phyloP scores from a whole-genome alignment of 2,797 vertebrate species.

The Eleutherodactylus coqui region DNA sequence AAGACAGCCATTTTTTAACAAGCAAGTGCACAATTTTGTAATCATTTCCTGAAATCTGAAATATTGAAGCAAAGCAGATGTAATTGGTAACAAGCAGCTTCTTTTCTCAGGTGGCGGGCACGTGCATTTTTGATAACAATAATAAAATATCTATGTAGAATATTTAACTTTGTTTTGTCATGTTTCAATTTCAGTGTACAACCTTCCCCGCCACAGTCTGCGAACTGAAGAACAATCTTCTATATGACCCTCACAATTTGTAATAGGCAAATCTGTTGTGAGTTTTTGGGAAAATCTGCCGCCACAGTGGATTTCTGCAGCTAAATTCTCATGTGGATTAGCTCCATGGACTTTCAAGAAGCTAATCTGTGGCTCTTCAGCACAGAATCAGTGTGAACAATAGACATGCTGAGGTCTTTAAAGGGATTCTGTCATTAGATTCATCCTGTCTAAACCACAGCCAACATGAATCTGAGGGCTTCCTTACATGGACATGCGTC shows the following conservation, averaged over 20 bases:
- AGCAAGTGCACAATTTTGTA: conserved; percentile 86
- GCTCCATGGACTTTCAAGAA: neutral
- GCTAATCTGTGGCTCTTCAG: too few relatives aligned
- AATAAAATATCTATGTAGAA: neutral
- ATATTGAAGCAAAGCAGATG: conserved; percentile 27
- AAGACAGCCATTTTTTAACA: conserved; percentile 72
- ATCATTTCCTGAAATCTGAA: conserved; percentile 54
- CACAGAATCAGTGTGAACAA: neutral
- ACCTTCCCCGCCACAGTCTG: neutral
- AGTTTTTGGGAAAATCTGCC: neutral
- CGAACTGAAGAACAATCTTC: neutral
- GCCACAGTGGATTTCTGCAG: neutral
- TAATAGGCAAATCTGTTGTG: neutral
- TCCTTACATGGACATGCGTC: too few relatives aligned
- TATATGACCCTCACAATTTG: neutral
- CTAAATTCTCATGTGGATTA: neutral
- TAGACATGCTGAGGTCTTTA: neutral
- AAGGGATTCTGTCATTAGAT: too few relatives aligned
- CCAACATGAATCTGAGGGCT: too few relatives aligned
- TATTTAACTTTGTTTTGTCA: conserved; percentile 17
- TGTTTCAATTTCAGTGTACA: neutral
- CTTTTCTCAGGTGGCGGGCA: conserved; percentile 25
- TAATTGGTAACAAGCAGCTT: neutral
- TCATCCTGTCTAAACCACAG: too few relatives aligned
- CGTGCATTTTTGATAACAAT: conserved; percentile 42